Base-by-base conservation (phyloP, 1,140 invertebrate species). In the Conus betulinus region DNA sequence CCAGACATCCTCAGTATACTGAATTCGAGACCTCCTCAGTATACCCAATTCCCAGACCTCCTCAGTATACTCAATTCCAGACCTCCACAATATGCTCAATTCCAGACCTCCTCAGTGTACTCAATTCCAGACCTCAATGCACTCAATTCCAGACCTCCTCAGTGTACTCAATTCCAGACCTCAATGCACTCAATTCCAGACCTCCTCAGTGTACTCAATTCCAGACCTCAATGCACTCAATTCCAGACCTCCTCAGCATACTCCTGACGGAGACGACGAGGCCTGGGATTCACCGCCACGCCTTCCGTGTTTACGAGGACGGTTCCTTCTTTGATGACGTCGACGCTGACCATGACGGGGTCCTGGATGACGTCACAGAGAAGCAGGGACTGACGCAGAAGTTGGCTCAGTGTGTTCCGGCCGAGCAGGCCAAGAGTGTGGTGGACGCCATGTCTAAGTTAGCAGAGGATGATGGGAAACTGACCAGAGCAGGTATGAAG, bases 231-330 rank as follows among this genome's bases (percentile, higher is more conserved):
- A 39, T 39, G 3, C 3, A 39, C 39, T 39, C 74, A n/a, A 76
- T 76, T 63, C n/a, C 60, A 85, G 84, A 85, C 60, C 84, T 85
- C 15, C 84, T 85, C 57, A 85, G 84, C 60, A 85, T 85, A 27
- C 84, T 85, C 5, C 57, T 85, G 57, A 27, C 84, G n/a, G 84
- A 85, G 25, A 27, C 84, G 0, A 63, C 55, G 0, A 13, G 84
- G 25, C 55, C 55, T 5, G 84, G 57, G 25, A 23, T 13, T 5
- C 84, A 85, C 84, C 84, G 60, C 25, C 84, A 85, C 55, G 84
- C 84, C 20, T 85, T 85, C 55, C 57, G 84, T 8, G 84, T 85
- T 7, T 85, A 67, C 10, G 84, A 85, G 84, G 84, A 85, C 60
- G 84, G 84, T 10, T 60, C 55, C 55, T 51, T 85, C 55, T 85